Evolutionary conservation across 2,797 vertebrate genomes (phyloP), one percentile per base, ranked within the genome.

Genomic region (Gila robusta): DNA sequence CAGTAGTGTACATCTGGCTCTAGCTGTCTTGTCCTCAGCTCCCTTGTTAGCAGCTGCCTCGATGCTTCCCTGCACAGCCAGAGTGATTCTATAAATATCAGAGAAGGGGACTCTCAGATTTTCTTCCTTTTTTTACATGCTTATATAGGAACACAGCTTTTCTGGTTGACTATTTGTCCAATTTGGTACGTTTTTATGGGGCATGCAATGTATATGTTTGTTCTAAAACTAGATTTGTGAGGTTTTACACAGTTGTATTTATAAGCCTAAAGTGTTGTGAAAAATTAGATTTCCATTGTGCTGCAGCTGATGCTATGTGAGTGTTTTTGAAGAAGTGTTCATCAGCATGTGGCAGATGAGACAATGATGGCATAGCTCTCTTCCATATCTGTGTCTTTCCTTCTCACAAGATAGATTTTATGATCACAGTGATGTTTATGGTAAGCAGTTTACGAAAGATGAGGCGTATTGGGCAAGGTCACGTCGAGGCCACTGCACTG

Each of bases 1-100:
- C 91, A 89, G 91, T 91, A 44, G 49, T 77, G 89, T 92, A 91
- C 91, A 93, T 93, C 91, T 94, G 93, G 91, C 86, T 41, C 89
- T 88, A 85, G 87, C 81, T 90, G 90, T 92, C 89, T 90, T 90
- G 89, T 92, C 87, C 90, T 87, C 89, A 52, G 84, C 83, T 90
- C 91, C 89, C 90, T 94, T 87, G 92, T 94, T 94, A 94, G 92
- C 91, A 90, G 91, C 92, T 93, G 92, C 91, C 89, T 94, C 92
- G 90, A 47, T 91, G 91, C 92, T 91, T 87, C 72, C 77, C 88
- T 87, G 86, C 83, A 91, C 87, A 85, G 91, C 85, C 79, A 89
- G 90, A 91, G 91, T 88, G 32, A 47, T 82, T 72, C 93, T 94
- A 93, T 93, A 94, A 94, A 94, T 94, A 94, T 93, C 91, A 89